phyloP scores from a whole-genome alignment of 92 coral and sea anemone genomes.

The Palythoa heliodiscus region DNA sequence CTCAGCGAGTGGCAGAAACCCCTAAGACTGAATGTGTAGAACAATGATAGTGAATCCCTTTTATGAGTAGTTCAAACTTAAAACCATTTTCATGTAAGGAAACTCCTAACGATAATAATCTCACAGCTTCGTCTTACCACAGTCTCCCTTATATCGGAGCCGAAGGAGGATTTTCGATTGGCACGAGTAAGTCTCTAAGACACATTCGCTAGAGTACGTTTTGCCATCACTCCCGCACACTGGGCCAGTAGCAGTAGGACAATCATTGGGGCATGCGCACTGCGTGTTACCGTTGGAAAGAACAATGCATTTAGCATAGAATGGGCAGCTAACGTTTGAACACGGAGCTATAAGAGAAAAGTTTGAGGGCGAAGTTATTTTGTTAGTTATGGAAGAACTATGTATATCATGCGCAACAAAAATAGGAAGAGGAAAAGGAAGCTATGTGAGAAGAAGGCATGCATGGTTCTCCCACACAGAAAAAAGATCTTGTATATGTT shows the following conservation, averaged over 20 bases:
- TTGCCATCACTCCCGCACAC: conserved; percentile 76
- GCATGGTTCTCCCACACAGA: too few species aligned
- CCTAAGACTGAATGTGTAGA: neutral
- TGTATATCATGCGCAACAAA: neutral
- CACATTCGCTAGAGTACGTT: conserved; percentile 67
- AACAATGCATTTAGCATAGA: conserved; percentile 65
- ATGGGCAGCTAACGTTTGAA: conserved; percentile 61
- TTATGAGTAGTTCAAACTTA: neutral
- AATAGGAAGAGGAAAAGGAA: too few species aligned
- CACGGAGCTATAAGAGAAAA: conserved; percentile 64
- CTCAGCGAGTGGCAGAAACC: neutral
- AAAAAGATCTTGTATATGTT: too few species aligned
- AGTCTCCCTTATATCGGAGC: conserved; percentile 66
- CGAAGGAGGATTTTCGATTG: conserved; percentile 61
- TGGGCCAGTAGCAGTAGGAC: conserved; percentile 66
- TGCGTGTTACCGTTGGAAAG: conserved; percentile 54
- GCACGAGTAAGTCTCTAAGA: conserved; percentile 68
- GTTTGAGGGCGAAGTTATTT: neutral
- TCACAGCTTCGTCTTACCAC: conserved; percentile 65
- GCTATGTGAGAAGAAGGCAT: neutral
- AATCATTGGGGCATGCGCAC: conserved; percentile 73
- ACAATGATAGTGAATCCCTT: too few species aligned
- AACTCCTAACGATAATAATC: neutral
- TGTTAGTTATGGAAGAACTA: neutral
- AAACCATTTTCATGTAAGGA: neutral